Percentiles rank a stretch among this genome's conserved stretches.
These are phyloP conservation scores for Sarcophaga subvicina DNA, from an alignment of 2,888 invertebrate species.

Conservation along the genomic window DNA sequence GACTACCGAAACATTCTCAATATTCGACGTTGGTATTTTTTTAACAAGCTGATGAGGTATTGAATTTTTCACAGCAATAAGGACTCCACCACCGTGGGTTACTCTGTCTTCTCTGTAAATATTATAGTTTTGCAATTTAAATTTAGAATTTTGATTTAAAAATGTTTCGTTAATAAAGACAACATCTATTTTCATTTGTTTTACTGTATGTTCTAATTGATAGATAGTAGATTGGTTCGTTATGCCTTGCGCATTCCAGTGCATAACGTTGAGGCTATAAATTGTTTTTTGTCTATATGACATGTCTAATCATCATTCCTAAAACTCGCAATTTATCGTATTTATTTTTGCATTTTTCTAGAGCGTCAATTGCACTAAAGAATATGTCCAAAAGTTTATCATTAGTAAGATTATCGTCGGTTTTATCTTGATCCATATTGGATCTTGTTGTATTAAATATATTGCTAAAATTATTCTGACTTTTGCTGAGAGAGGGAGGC, in stretches of 20 bases:
- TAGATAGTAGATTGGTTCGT: slow-evolving; percentile 9
- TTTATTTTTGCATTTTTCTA: slow-evolving; percentile 27
- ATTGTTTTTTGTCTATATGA: slow-evolving; percentile 14
- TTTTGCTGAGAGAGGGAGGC: not conserved
- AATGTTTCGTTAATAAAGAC: slow-evolving; percentile 28
- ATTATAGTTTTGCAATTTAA: not conserved
- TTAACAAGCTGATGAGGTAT: no score
- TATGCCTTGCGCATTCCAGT: slow-evolving; percentile 33
- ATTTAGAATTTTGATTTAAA: slow-evolving; percentile 12
- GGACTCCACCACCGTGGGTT: no score
- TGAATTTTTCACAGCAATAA: no score
- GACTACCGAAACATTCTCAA: slow-evolving; percentile 7
- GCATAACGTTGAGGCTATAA: slow-evolving; percentile 6
- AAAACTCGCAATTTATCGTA: slow-evolving; percentile 16
- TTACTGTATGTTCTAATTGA: slow-evolving; percentile 12
- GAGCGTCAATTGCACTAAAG: slow-evolving; percentile 24
- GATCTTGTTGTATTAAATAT: not conserved
- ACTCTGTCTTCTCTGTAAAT: no score
- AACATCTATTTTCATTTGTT: slow-evolving; percentile 13
- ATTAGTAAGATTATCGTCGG: slow-evolving; percentile 6
- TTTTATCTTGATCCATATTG: no score
- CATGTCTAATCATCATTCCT: not conserved
- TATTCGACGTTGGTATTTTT: not conserved
- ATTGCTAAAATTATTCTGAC: not conserved
- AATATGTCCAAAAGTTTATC: slow-evolving; percentile 18